Evolutionary conservation across 2,113 vertebrate species (phyloP).

Genomic region (Brachypteracias leptosomus): DNA sequence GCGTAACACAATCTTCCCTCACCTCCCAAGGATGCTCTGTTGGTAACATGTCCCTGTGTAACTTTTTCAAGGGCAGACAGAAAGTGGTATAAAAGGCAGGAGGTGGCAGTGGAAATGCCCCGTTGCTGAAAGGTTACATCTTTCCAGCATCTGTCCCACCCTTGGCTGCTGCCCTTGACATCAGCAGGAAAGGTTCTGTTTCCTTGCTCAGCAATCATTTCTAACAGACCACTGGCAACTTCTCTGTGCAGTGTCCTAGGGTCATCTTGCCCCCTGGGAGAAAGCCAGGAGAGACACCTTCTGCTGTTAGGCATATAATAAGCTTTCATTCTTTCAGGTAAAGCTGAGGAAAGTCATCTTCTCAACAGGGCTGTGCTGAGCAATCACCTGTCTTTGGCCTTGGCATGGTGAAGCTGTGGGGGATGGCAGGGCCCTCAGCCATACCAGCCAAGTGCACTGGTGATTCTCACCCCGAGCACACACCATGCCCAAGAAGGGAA

Average conservation of each 20-base stretch:
- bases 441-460: neutral
- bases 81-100: neutral
- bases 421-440: neutral
- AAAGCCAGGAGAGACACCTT: conserved; percentile 16
- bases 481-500: neutral
- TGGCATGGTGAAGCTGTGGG: neutral
- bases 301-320: neutral
- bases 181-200: conserved; percentile 44
- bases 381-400: neutral
- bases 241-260: neutral
- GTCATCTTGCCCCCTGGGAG: conserved; percentile 23
- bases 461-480: neutral
- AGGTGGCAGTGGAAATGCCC: neutral
- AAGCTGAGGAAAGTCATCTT: neutral
- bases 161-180: neutral
- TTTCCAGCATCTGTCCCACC: neutral
- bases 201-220: conserved; percentile 39
- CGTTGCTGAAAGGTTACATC: neutral
- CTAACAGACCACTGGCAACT: neutral
- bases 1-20: conserved; percentile 57
- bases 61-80: conserved; percentile 55
- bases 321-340: neutral
- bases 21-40: conserved; percentile 35
- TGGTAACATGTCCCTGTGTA: neutral
- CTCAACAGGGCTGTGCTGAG: neutral